These are phyloP conservation scores for Brienomyrus longianalis DNA, from an alignment of 2,113 vertebrate genomes.

Conservation along the genomic window DNA sequence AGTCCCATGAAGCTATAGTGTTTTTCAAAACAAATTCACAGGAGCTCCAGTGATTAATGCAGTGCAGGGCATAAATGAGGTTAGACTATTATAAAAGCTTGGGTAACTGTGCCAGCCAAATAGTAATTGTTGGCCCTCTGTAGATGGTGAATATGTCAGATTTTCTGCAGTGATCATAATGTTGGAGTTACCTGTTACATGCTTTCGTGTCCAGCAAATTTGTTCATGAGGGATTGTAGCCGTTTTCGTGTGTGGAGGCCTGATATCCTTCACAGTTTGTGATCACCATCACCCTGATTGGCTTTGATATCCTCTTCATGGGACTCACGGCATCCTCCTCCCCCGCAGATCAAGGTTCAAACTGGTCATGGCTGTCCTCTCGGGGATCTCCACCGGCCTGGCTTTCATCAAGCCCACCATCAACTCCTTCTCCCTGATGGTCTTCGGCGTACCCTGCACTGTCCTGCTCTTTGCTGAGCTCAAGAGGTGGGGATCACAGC, in stretches of 20 bases:
- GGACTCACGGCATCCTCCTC: conserved; percentile 17
- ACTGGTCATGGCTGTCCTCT: conserved; percentile 80
- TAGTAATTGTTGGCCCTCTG: neutral
- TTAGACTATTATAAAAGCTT: neutral
- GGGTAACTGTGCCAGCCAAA: neutral
- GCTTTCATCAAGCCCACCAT: conserved; percentile 92
- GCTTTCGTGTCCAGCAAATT: neutral
- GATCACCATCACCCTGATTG: neutral
- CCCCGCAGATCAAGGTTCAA: conserved; percentile 81
- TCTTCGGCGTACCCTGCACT: conserved; percentile 84
- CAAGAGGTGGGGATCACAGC: conserved; percentile 69
- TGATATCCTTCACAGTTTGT: neutral
- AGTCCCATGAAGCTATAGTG: neutral
- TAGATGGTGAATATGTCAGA: neutral
- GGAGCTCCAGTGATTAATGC: neutral
- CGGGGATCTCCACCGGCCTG: conserved; percentile 81
- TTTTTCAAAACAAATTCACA: neutral
- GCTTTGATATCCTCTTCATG: neutral
- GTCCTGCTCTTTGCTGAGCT: conserved; percentile 83
- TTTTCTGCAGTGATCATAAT: neutral
- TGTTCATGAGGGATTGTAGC: neutral
- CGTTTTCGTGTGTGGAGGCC: neutral
- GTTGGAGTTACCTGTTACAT: neutral
- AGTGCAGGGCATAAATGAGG: neutral
- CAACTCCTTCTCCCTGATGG: conserved; percentile 92